Conservation (phyloP, 2,113 vertebrate genomes). For the Silurus meridionalis region DNA sequence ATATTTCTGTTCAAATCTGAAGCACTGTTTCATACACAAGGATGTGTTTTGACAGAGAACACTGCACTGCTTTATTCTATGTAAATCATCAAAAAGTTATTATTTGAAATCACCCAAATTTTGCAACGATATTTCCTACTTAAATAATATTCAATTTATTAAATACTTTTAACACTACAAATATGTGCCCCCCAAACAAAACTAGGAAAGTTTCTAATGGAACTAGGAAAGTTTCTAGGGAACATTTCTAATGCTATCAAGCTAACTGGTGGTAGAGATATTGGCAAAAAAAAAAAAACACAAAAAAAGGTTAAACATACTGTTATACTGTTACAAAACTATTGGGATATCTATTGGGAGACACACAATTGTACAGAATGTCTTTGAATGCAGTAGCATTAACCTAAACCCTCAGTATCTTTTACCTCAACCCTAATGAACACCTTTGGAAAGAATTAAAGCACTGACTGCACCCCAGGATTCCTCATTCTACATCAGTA, state of each 20-base stretch:
- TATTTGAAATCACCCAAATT: not conserved
- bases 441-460: no score
- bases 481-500: no score
- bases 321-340: not conserved
- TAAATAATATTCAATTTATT: not conserved
- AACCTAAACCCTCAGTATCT: no score
- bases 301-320: not conserved
- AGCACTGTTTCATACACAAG: not conserved
- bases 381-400: no score
- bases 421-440: no score
- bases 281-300: not conserved
- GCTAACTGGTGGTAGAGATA: not conserved
- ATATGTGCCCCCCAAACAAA: not conserved
- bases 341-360: no score
- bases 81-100: not conserved
- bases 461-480: no score
- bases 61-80: not conserved
- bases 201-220: not conserved
- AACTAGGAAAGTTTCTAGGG: no score
- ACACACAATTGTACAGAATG: no score
- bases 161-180: not conserved
- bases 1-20: not conserved
- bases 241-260: not conserved
- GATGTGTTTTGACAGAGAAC: not conserved
- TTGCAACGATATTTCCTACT: not conserved